Conservation (phyloP, 2,113 vertebrate genomes). For the Myotis lucifugus region DNA sequence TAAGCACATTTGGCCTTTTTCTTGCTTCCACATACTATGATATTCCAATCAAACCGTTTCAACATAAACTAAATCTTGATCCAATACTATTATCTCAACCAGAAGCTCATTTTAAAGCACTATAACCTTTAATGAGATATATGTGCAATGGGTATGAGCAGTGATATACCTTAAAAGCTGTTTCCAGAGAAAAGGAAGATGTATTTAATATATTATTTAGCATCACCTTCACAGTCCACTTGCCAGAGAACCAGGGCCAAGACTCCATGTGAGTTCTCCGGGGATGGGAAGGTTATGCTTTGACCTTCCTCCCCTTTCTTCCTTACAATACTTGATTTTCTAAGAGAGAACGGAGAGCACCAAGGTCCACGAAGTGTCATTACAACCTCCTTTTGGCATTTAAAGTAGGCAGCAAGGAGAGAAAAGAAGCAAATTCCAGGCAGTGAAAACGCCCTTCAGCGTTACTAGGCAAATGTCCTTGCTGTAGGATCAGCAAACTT, state of each 20-base stretch:
- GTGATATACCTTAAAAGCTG: conserved; percentile 38
- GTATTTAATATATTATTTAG: conserved; percentile 11
- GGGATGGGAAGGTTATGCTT: not conserved
- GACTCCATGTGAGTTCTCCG: not conserved
- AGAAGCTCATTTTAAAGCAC: conserved; percentile 69
- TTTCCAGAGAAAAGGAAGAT: conserved; percentile 45
- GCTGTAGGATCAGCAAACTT: not conserved
- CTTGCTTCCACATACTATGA: conserved; percentile 54
- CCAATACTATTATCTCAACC: conserved; percentile 65
- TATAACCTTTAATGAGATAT: conserved; percentile 70
- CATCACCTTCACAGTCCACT: conserved; percentile 33
- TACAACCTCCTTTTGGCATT: not conserved
- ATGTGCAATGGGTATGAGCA: conserved; percentile 53
- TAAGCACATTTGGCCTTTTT: conserved; percentile 75
- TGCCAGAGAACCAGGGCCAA: not conserved
- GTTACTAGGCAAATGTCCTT: not conserved
- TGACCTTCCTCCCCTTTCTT: not conserved
- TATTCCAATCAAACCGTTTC: conserved; percentile 70
- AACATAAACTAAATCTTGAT: conserved; percentile 77
- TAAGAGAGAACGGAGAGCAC: not conserved
- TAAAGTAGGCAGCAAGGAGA: not conserved
- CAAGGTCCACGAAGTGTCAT: not conserved
- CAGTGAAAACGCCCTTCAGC: not conserved
- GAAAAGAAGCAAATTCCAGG: not conserved
- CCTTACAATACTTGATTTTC: not conserved